Base-by-base conservation (phyloP, 2,797 vertebrate species). In the Phrynocephalus guinanensis region DNA sequence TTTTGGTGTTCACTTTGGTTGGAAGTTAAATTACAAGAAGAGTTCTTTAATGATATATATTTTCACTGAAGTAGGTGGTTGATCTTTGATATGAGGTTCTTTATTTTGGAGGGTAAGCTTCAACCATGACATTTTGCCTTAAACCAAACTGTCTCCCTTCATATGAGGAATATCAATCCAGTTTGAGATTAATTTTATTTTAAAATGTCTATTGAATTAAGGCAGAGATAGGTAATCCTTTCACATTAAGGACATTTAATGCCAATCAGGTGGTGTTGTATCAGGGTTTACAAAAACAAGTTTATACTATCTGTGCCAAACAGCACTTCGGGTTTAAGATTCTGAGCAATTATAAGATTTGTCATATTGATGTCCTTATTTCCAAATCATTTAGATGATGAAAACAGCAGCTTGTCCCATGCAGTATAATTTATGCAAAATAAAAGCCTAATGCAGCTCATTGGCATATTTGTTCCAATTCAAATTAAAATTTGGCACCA, bases 241-340 rank as follows among this genome's bases (percentile, higher is more conserved):
- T 90, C 79, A 92, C 70, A 76, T 83, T 91, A 93, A 86, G 82
- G 91, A 80, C 84, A 79, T 73, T 50, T 80, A 48, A 24, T 6
- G 89, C 33, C 52, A 92, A 71, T 82, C 28, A 68, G 30, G 78
- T 79, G 56, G n/a, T 76, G 5, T 71, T 92, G 93, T 91, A 93
- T 28, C 76, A 89, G n/a, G 20, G 89, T 9, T 89, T 88, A 90
- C 88, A 86, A 92, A 92, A 91, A 92, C 52, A 56, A 10, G 52
- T 56, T 56, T 56, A 56, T 56, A 56, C 52, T 56, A 56, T 56
- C 52, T 56, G 13, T 56, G 52, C 52, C 18, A 38, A 15, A 93
- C 24, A 71, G 73, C 75, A 78, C 68, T 93, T 92, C 91, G 89
- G 87, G 92, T 84, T 90, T 92, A 87, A 88, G 91, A 88, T 84